Percentiles rank a stretch among this genome's conserved stretches.
These are phyloP conservation scores for Gonatopus flavifemur DNA, from an alignment of 1,140 invertebrate species.

Conservation along the genomic window DNA sequence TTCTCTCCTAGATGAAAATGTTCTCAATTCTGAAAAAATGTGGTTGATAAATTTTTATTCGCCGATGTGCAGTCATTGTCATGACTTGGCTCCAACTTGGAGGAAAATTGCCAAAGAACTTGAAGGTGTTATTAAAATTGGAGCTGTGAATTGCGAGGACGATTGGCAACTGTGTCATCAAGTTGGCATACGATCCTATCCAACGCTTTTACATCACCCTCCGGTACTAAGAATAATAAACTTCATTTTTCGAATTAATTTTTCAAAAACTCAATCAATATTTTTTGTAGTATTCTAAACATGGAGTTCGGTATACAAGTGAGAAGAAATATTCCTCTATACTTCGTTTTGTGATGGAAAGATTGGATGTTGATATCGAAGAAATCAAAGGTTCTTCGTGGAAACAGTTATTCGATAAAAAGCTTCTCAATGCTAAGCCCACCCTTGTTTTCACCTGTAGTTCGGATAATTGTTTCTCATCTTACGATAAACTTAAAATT, in stretches of 20 bases:
- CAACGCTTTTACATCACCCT: constrained; percentile 67
- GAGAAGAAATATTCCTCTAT: constrained; percentile 53
- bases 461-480: constrained; percentile 58
- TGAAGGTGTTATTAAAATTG: constrained; percentile 71
- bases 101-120: constrained; percentile 73
- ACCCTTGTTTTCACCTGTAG: constrained; percentile 56
- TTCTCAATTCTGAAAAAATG: constrained; percentile 63
- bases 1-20: constrained; percentile 59
- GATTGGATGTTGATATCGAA: constrained; percentile 41
- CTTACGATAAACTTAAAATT: constrained; percentile 62
- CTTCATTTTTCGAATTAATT: constrained; percentile 1
- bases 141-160: constrained; percentile 82
- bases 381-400: constrained; percentile 38
- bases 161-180: constrained; percentile 71
- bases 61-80: constrained; percentile 82
- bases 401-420: constrained; percentile 32
- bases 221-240: constrained; percentile 25
- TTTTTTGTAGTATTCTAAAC: constrained; percentile 36
- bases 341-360: constrained; percentile 53
- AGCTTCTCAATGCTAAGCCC: constrained; percentile 34
- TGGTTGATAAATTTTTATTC: constrained; percentile 90
- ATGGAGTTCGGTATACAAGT: constrained; percentile 48
- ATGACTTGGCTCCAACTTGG: constrained; percentile 78
- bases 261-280: not conserved
- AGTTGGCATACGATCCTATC: constrained; percentile 70